A percentile compares a stretch with the other conserved stretches of the same genome.
phyloP scores from a whole-genome alignment of 2,888 invertebrate species.

The Gisinianus flammeolus region DNA sequence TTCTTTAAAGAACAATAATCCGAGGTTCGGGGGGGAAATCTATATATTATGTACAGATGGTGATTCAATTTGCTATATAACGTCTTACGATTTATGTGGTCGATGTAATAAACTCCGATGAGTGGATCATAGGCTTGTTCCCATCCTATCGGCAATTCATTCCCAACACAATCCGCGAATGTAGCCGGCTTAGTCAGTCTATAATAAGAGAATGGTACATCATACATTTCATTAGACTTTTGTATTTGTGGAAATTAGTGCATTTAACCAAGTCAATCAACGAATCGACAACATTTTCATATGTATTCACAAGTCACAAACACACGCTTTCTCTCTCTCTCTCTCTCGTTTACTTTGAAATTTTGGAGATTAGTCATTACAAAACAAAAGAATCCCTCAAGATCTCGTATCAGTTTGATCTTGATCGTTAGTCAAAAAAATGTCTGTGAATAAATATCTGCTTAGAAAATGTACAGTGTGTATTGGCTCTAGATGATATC shows the following conservation, averaged over 20 bases:
- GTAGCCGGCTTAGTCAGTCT: slow-evolving; percentile 96
- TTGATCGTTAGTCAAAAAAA: no score
- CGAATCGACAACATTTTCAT: not conserved
- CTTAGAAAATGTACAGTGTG: no score
- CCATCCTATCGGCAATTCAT: slow-evolving; percentile 97
- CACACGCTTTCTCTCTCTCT: not conserved
- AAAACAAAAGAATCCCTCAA: no score
- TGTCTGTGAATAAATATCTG: no score
- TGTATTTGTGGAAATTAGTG: not conserved
- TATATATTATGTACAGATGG: no score
- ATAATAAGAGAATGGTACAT: slow-evolving; percentile 58
- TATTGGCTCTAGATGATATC: no score
- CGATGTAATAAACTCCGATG: slow-evolving; percentile 94
- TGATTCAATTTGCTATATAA: no score
- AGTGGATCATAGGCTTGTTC: slow-evolving; percentile 93
- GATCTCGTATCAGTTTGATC: no score
- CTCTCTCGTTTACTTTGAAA: not conserved
- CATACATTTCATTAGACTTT: not conserved
- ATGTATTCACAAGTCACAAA: not conserved
- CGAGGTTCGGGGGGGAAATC: no score
- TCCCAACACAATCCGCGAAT: slow-evolving; percentile 97
- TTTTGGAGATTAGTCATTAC: not conserved
- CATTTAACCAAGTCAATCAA: not conserved
- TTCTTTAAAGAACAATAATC: no score
- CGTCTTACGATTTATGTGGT: slow-evolving; percentile 93